Base-by-base conservation (phyloP, 2,113 vertebrate species). In the Brachyistius frenatus region DNA sequence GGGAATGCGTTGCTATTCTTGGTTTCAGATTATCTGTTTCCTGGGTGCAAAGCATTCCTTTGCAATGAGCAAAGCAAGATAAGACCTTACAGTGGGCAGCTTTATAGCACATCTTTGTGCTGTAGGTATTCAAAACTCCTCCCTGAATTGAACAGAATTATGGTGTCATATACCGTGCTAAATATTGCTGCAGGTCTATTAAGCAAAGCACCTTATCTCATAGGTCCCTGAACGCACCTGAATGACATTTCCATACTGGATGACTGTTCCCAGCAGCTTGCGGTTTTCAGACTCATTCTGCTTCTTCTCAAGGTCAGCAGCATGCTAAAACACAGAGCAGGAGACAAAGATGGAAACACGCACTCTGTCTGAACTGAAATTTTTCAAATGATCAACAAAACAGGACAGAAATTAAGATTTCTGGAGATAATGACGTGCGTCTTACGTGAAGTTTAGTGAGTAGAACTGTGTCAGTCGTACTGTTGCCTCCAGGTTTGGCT, bases 271-370 rank as follows among this genome's bases (percentile, higher is more conserved):
- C 87, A 99, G 94, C 78, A 99, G 88, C 86, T 99, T 99, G 70
- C 96, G 96, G 93, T 99, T 99, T 66, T 99, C 98, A 0, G 98
- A 99, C 84, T 99, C 98, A 0, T 99, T 99, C 86, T 99, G 98
- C 74, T 99, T 99, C 95, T 99, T 99, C 73, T 99, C 98, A 90
- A 99, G 82, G 91, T 99, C 98, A 2, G 98, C 98, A 0, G 98
- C 98, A 35, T 99, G 98, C 98, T 99, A 81, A 9, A 79, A 84
- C 37, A 2, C 47, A 91, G 7, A 88, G 46, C 44, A 82, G n/a
- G 41, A 33, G 63, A 6, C 15, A 80, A n/a, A 49, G 46, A 37
- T 36, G 16, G 54, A 71, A 55, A 60, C 7, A 33, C 0, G 37
- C 41, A 44, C 41, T 11, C 10, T 44, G 41, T 11, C 41, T n/a